These are phyloP conservation scores for Pelobates fuscus DNA, from an alignment of 2,113 vertebrate genomes.

Conservation along the genomic window DNA sequence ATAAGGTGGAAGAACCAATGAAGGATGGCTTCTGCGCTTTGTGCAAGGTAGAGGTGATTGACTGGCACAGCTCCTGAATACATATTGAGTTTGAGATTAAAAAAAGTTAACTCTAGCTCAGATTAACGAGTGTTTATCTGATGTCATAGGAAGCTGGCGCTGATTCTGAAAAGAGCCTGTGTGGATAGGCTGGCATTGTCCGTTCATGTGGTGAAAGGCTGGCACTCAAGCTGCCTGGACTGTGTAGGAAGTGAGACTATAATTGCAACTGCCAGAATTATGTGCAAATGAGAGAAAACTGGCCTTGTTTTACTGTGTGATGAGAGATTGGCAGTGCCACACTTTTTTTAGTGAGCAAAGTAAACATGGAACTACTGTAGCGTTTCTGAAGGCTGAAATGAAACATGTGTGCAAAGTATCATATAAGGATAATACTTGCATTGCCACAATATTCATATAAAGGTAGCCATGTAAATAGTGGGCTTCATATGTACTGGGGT, in stretches of 20 bases:
- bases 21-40: not conserved
- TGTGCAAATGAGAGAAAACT: not conserved
- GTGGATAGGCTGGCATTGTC: not conserved
- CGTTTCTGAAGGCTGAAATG: too few relatives aligned
- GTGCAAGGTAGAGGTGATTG: not conserved
- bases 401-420: too few relatives aligned
- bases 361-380: not conserved
- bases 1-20: too few relatives aligned
- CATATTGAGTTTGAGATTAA: too few relatives aligned
- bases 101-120: too few relatives aligned
- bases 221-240: not conserved
- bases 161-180: not conserved
- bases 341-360: not conserved
- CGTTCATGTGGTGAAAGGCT: not conserved
- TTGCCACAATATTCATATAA: too few relatives aligned
- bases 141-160: not conserved
- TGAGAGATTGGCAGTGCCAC: not conserved
- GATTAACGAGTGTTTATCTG: not conserved
- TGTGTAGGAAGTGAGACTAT: not conserved
- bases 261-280: not conserved
- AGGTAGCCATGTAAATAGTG: too few relatives aligned
- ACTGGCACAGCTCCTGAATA: not conserved
- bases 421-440: too few relatives aligned
- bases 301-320: not conserved
- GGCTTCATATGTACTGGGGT: too few relatives aligned